Evolutionary conservation across 2,113 vertebrate species (phyloP).

Genomic region (Brienomyrus brachyistius): DNA sequence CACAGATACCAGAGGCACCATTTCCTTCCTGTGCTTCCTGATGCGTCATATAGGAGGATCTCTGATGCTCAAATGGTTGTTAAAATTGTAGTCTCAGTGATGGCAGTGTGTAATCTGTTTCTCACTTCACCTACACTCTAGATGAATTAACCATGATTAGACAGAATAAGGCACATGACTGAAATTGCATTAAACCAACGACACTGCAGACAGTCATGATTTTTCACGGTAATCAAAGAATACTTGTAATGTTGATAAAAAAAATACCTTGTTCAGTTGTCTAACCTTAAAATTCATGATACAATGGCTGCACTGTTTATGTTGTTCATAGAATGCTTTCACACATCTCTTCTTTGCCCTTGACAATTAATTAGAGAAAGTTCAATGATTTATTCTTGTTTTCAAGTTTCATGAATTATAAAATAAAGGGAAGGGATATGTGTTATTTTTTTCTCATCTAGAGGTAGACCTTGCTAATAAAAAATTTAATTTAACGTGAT

Average conservation of each 20-base stretch:
- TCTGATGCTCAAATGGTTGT: not conserved
- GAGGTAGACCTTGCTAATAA: not conserved
- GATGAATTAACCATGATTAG: not conserved
- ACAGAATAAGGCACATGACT: not conserved
- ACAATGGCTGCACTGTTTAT: not conserved
- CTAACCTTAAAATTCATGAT: not conserved
- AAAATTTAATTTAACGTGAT: not conserved
- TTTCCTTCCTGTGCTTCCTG: not conserved
- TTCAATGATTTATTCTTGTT: not conserved
- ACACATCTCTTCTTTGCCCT: not conserved
- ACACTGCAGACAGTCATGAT: not conserved
- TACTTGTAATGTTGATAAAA: not conserved
- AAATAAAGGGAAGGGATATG: not conserved
- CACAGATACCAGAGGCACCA: not conserved
- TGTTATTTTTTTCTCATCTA: not conserved
- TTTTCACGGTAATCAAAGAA: not conserved
- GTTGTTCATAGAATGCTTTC: not conserved
- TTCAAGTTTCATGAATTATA: conserved; percentile 2
- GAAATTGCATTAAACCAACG: not conserved
- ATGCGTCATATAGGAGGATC: not conserved
- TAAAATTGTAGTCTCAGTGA: not conserved
- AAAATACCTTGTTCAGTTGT: not conserved
- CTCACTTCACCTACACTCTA: not conserved
- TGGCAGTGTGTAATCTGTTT: not conserved
- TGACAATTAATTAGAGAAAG: not conserved